A percentile compares a stretch with the other conserved stretches of the same genome.
These are phyloP conservation scores for Leptinotarsa haldemani DNA, from an alignment of 2,888 invertebrate species.

Conservation along the genomic window DNA sequence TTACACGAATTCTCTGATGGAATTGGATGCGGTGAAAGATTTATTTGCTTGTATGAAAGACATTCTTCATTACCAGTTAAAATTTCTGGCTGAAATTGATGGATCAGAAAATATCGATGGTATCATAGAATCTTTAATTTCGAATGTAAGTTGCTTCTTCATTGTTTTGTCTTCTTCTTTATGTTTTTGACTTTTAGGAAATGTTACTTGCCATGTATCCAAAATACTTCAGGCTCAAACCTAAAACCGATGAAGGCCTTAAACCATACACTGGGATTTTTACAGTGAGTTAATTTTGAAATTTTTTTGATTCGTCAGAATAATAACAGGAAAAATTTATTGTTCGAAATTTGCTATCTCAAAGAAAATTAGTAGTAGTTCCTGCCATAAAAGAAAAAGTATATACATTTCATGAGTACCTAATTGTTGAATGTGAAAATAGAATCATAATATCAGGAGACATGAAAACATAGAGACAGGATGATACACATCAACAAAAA, in stretches of 20 bases:
- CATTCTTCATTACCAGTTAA: conserved; percentile 52
- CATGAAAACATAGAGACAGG: too few relatives aligned
- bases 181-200: conserved; percentile 53
- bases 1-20: conserved; percentile 40
- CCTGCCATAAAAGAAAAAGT: too few relatives aligned
- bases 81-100: conserved; percentile 54
- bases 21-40: conserved; percentile 40
- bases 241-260: conserved; percentile 55
- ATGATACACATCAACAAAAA: too few relatives aligned
- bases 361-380: too few relatives aligned
- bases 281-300: conserved; percentile 49
- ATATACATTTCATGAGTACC: too few relatives aligned
- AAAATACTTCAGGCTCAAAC: conserved; percentile 61
- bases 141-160: conserved; percentile 51
- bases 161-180: not conserved
- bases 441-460: too few relatives aligned
- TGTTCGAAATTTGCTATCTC: too few relatives aligned
- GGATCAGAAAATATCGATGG: conserved; percentile 50
- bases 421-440: too few relatives aligned
- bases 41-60: conserved; percentile 59
- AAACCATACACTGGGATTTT: conserved; percentile 54
- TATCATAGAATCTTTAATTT: conserved; percentile 54
- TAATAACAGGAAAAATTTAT: too few relatives aligned
- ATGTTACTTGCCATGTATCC: conserved; percentile 60
- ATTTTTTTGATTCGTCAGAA: not conserved